Percentiles rank a stretch among this genome's conserved stretches.
Conservation (phyloP, 2,113 vertebrate species). For the Oreotrochilus melanogaster region DNA sequence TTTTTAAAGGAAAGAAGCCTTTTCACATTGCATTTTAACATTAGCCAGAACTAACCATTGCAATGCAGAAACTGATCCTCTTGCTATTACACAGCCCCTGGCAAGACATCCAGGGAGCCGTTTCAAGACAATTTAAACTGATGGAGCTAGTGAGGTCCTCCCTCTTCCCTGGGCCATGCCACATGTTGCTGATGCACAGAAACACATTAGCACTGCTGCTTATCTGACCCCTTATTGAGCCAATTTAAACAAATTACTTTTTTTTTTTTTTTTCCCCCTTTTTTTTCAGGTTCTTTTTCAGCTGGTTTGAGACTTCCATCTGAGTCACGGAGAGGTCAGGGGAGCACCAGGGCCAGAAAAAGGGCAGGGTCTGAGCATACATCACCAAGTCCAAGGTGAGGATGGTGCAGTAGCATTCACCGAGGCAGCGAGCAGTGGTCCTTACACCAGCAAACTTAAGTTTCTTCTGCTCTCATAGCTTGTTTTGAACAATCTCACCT, state of each 20-base stretch:
- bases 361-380: background rate
- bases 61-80: background rate
- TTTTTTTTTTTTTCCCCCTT: too few species aligned
- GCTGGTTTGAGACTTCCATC: conserved; percentile 7
- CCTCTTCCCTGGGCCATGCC: background rate
- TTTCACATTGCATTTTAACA: background rate
- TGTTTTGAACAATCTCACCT: background rate
- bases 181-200: background rate
- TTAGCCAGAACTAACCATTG: background rate
- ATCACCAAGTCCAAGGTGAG: conserved; percentile 8
- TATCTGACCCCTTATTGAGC: background rate
- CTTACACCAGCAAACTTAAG: background rate
- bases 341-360: background rate
- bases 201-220: background rate
- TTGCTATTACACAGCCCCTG: background rate
- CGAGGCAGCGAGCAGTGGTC: fast-evolving
- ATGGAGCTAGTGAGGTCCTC: background rate
- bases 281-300: background rate
- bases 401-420: fast-evolving
- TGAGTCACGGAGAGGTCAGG: background rate
- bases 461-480: fast-evolving
- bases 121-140: background rate
- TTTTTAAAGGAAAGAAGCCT: background rate
- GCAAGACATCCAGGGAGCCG: background rate
- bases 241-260: background rate